Percentiles rank a stretch among this genome's conserved stretches.
These are phyloP conservation scores for Zaprionus kolodkinae DNA, from an alignment of 1,140 invertebrate species.

Conservation along the genomic window DNA sequence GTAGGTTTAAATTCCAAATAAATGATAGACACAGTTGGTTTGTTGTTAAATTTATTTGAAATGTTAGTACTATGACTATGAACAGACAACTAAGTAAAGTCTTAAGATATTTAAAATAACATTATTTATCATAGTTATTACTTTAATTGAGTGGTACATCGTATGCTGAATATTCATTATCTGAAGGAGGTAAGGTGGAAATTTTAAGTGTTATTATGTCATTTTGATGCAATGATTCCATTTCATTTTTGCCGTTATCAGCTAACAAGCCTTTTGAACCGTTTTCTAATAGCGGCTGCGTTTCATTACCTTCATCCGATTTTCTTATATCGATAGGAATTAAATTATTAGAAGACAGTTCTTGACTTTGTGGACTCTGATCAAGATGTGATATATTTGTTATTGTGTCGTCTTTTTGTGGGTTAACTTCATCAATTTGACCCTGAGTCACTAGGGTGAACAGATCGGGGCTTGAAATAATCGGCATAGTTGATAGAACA, in stretches of 20 bases:
- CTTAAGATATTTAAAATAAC: not conserved
- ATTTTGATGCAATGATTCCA: not conserved
- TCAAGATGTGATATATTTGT: not conserved
- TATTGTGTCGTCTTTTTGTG: not conserved
- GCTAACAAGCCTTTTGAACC: not conserved
- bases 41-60: not conserved
- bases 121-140: not conserved
- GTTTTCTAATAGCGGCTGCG: not conserved
- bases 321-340: not conserved
- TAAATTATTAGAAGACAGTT: not conserved
- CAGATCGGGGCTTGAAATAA: not conserved
- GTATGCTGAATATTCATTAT: constrained; percentile 25
- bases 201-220: not conserved
- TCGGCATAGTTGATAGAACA: not conserved
- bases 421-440: not conserved
- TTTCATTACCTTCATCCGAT: not conserved
- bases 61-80: not conserved
- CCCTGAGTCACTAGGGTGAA: not conserved
- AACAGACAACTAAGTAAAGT: not conserved
- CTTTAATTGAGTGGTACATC: constrained; percentile 44
- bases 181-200: constrained; percentile 11
- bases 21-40: not conserved
- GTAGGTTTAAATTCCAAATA: not conserved
- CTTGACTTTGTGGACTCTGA: not conserved
- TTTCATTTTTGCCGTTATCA: not conserved